A percentile compares a stretch with the other conserved stretches of the same genome.
Evolutionary conservation across 2,797 vertebrate species (phyloP).

Genomic region (Pangasius sanitwongsei): DNA sequence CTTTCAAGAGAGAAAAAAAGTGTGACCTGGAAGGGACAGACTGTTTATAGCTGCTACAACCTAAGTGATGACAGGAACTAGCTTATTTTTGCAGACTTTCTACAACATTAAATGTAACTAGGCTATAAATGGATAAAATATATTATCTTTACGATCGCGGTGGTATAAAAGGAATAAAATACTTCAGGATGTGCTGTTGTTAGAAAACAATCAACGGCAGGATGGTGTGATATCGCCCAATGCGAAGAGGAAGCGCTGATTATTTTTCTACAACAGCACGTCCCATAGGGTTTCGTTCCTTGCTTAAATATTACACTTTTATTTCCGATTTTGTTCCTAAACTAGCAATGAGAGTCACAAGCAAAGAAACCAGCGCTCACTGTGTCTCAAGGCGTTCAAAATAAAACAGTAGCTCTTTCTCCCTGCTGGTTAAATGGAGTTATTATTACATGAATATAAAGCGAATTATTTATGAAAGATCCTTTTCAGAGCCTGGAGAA

Average conservation of each 20-base stretch:
- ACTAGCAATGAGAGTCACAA: neutral
- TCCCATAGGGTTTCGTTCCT: neutral
- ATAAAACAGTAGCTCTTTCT: conserved; percentile 15
- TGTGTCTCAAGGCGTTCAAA: neutral
- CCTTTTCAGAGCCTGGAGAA: conserved; percentile 34
- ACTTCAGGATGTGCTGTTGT: neutral
- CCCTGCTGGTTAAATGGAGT: conserved; percentile 8
- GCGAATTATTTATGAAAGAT: conserved; percentile 32
- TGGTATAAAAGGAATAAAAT: neutral
- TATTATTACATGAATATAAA: conserved; percentile 40
- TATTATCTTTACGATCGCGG: neutral
- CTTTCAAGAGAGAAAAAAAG: neutral
- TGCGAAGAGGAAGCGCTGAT: neutral
- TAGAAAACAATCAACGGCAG: neutral
- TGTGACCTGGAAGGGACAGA: neutral
- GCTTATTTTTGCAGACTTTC: neutral
- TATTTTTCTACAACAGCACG: neutral
- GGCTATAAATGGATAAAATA: neutral
- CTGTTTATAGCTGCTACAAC: too few species aligned
- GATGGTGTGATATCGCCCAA: too few species aligned
- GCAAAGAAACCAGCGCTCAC: neutral
- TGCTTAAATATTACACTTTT: neutral
- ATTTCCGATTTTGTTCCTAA: neutral
- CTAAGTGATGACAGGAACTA: too few species aligned
- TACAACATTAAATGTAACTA: neutral